Evolutionary conservation across 2,888 invertebrate species (phyloP), one percentile per base, ranked within the genome.

Genomic region (Catocala fraxini): DNA sequence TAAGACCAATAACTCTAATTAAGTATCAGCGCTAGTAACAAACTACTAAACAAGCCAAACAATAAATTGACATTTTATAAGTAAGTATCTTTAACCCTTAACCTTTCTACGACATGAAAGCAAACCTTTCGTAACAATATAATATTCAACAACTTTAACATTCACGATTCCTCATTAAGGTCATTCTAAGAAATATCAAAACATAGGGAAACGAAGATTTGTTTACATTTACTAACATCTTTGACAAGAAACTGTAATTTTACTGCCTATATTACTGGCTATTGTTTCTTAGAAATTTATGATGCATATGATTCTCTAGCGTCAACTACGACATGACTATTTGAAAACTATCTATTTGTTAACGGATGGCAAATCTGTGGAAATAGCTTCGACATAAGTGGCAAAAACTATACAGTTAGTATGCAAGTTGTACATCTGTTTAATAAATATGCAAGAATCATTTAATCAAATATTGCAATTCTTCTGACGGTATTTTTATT

Each of bases 81-180:
- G 57, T 61, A 56, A 59, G 57, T 61, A 56, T 51, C 34, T 43
- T 13, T 39, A 51, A 61, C 47, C 63, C 58, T 56, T 70, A 73
- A 70, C 73, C 71, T 73, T 73, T 71, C n/a, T 33, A 9, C 42
- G 7, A 34, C 45, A 69, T 63, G 71, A 70, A 73, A 71, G 73
- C 70, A 53, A 13, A 59, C 46, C 15, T 59, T 65, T 70, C 56
- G 73, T 33, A 73, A 70, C 58, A 56, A 47, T 59, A 69, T 65
- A 42, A 69, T 71, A 70, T 63, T 65, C 51, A 58, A 65, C 73
- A 65, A 59, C 25, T 63, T 59, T 59, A 65, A 0, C 55, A 57
- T 65, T 70, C 65, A 71, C 70, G 60, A 70, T 60, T 43, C 49
- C 48, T 65, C 56, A 61, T 63, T 68, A 58, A 61, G 53, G 53